phyloP scores from a whole-genome alignment of 2,888 invertebrate genomes.

The Axea sp. region DNA sequence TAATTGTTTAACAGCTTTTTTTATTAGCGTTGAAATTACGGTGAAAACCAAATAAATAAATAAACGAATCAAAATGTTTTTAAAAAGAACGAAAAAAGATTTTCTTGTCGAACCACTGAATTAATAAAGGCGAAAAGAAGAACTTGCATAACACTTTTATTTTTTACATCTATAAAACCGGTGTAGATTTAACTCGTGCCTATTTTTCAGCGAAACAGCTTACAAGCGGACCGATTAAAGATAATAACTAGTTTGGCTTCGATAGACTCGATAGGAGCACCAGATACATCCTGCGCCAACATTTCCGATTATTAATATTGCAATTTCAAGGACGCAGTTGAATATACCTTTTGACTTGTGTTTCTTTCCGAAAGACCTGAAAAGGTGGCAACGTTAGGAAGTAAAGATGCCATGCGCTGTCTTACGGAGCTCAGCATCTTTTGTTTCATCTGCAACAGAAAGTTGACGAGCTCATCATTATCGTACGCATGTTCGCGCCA shows the following conservation, averaged over 20 bases:
- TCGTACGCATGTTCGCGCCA: slow-evolving; percentile 44
- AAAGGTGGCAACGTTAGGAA: slow-evolving; percentile 17
- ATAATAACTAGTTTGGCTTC: slow-evolving; percentile 48
- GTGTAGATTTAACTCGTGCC: neutral
- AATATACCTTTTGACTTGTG: neutral
- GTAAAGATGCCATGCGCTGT: neutral
- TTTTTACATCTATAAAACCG: slow-evolving; percentile 11
- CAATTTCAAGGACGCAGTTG: slow-evolving; percentile 10
- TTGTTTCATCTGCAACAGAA: slow-evolving; percentile 32
- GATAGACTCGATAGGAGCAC: slow-evolving; percentile 45
- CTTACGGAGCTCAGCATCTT: slow-evolving; percentile 19
- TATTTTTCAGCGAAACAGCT: slow-evolving; percentile 43
- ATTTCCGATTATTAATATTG: slow-evolving; percentile 28
- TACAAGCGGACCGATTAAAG: slow-evolving; percentile 41
- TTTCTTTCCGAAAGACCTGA: neutral
- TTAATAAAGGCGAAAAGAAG: slow-evolving; percentile 11
- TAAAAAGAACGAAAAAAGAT: no score
- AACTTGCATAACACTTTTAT: slow-evolving; percentile 10
- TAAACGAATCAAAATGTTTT: no score
- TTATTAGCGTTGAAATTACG: no score
- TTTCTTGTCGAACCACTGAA: neutral
- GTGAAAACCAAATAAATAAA: no score
- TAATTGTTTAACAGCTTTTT: no score
- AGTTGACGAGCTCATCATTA: slow-evolving; percentile 42
- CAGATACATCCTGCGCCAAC: slow-evolving; percentile 21